Evolutionary conservation across 2,797 vertebrate species (phyloP).

Genomic region (Garrulus glandarius): DNA sequence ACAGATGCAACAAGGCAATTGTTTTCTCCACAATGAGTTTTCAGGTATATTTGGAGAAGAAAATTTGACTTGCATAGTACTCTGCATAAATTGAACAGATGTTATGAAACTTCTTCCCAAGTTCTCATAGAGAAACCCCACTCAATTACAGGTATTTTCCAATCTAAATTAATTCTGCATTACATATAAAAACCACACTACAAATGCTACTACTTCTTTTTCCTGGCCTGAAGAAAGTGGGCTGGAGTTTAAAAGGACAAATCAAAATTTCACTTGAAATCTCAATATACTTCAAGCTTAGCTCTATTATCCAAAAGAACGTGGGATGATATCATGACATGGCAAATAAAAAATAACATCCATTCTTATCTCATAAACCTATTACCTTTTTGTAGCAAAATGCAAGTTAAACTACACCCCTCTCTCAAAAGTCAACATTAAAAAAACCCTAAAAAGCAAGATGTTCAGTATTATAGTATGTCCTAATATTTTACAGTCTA

Average conservation of each 20-base stretch:
- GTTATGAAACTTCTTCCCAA: background rate
- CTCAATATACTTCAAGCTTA: background rate
- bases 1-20: constrained; percentile 11
- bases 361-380: background rate
- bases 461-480: background rate
- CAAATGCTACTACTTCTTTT: background rate
- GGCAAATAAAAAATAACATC: background rate
- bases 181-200: background rate
- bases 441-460: background rate
- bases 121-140: background rate
- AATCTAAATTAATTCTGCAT: background rate
- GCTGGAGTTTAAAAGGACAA: background rate
- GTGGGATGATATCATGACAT: background rate
- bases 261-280: background rate
- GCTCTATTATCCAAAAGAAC: background rate
- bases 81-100: constrained; percentile 6
- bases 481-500: background rate
- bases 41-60: background rate
- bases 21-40: background rate
- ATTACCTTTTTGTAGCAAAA: background rate
- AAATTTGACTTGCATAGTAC: background rate
- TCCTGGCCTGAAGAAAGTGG: background rate
- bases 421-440: background rate
- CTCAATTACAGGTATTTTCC: constrained; percentile 26
- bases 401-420: background rate